phyloP scores from a whole-genome alignment of 2,888 invertebrate species.

The Monoplex corrugatus region DNA sequence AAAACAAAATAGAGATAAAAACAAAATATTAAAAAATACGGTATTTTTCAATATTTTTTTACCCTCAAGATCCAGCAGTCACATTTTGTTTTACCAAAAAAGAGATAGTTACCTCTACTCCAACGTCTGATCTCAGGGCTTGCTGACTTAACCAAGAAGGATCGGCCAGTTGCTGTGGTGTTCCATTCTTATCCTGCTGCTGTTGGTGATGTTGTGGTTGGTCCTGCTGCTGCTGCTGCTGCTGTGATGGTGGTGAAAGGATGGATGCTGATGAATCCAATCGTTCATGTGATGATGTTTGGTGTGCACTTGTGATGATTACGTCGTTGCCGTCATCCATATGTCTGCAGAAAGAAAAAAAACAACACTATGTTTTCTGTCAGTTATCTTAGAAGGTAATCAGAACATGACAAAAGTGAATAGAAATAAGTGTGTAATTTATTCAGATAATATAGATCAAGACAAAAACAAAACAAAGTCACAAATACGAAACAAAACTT shows the following conservation, averaged over 20 bases:
- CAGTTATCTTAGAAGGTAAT: too few relatives aligned
- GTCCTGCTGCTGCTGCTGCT: slow-evolving; percentile 28
- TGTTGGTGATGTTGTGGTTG: slow-evolving; percentile 17
- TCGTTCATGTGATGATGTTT: not conserved
- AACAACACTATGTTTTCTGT: too few relatives aligned
- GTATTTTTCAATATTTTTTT: too few relatives aligned
- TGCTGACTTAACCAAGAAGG: slow-evolving; percentile 36
- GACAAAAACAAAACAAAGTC: too few relatives aligned
- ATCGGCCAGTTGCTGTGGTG: slow-evolving; percentile 40
- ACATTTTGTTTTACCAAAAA: not conserved
- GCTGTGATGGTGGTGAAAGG: not conserved
- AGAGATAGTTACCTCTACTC: not conserved
- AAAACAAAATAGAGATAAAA: not conserved
- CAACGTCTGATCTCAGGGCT: not conserved
- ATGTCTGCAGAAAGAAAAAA: not conserved
- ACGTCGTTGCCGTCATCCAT: slow-evolving; percentile 22
- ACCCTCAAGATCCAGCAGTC: too few relatives aligned
- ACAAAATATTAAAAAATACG: too few relatives aligned
- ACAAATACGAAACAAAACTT: too few relatives aligned
- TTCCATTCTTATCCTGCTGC: not conserved
- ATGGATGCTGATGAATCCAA: slow-evolving; percentile 26
- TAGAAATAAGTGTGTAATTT: too few relatives aligned
- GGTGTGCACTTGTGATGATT: not conserved
- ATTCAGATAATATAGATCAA: too few relatives aligned
- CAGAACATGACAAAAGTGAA: too few relatives aligned